These are phyloP conservation scores for Bos taurus DNA, from an alignment of 2,113 vertebrate species.

Conservation along the genomic window ARS-UCD2.0 NC_037328.1:121423001-121423500, in stretches of 20 bases:
- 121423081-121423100: constrained; percentile 27
- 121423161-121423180: constrained; percentile 86
- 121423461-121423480: constrained; percentile 29
- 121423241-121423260: constrained; percentile 96
- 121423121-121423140: constrained; percentile 31
- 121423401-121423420: constrained; percentile 78
- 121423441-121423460: constrained; percentile 66
- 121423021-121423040: not conserved
- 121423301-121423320: constrained; percentile 99
- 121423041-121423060: constrained; percentile 20
- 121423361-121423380: constrained; percentile 98
- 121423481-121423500: constrained; percentile 47
- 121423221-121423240: constrained; percentile 99
- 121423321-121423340: constrained; percentile 99
- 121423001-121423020: not conserved
- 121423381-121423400: constrained; percentile 85
- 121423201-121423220: constrained; percentile 94
- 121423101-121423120: constrained; percentile 58
- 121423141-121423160: constrained; percentile 70
- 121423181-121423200: constrained; percentile 79
- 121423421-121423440: constrained; percentile 76
- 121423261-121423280: constrained; percentile 99
- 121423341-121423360: constrained; percentile 99
- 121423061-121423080: not conserved
- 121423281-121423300: constrained; percentile 98